phyloP scores from a whole-genome alignment of 2,113 vertebrate species.

The Alethe diademata region DNA sequence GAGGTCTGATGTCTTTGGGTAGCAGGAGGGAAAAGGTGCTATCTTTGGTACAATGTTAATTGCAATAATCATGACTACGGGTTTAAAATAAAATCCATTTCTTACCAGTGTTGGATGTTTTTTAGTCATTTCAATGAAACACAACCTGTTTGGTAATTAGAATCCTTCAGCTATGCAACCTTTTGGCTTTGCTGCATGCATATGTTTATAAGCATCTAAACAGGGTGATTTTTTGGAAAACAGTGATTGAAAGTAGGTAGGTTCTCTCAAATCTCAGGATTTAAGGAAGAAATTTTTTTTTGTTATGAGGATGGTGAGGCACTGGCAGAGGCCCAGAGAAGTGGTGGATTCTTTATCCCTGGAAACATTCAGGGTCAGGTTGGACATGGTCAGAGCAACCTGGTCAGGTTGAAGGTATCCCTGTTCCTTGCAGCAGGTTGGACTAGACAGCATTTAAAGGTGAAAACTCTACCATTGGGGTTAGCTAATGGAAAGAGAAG shows the following conservation, averaged over 20 bases:
- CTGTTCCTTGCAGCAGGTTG: neutral
- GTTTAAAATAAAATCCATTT: conserved; percentile 48
- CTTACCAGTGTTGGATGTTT: neutral
- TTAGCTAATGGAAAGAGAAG: neutral
- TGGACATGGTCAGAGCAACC: neutral
- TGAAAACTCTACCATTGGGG: neutral
- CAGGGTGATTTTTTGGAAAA: neutral
- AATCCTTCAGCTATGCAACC: neutral
- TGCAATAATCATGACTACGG: conserved; percentile 7
- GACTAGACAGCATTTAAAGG: neutral
- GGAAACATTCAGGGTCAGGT: neutral
- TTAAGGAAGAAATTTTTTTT: neutral
- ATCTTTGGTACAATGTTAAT: conserved; percentile 38
- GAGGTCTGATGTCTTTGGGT: conserved; percentile 25
- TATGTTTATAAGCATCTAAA: neutral
- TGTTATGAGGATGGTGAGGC: neutral
- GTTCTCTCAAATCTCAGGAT: neutral
- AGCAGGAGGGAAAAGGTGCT: conserved; percentile 32
- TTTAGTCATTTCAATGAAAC: neutral
- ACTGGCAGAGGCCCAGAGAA: neutral
- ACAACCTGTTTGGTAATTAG: neutral
- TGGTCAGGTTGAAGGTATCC: neutral
- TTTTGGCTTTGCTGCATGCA: neutral
- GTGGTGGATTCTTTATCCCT: neutral
- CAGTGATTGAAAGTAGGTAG: neutral